phyloP scores from a whole-genome alignment of 1,140 invertebrate species.

The Lineus longissimus region DNA sequence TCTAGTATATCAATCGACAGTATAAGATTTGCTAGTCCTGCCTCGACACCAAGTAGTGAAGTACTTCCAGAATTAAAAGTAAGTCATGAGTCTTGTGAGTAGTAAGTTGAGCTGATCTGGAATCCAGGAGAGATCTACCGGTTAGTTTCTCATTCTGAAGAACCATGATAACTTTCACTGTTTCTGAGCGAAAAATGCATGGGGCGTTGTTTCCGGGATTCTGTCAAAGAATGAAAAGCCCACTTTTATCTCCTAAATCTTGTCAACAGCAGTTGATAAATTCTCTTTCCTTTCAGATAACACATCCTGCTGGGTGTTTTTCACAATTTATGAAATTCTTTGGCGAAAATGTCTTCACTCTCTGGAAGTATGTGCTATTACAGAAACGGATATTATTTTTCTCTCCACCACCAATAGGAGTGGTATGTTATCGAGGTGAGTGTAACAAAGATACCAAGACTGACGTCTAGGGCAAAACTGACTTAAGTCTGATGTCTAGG shows the following conservation, averaged over 20 bases:
- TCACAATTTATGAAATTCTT: conserved; percentile 56
- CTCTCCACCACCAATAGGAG: conserved; percentile 55
- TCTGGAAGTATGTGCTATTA: conserved; percentile 54
- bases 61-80: conserved; percentile 46
- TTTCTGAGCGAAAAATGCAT: too few species aligned
- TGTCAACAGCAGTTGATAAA: too few species aligned
- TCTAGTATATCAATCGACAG: conserved; percentile 11
- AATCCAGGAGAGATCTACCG: neutral
- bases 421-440: conserved; percentile 54
- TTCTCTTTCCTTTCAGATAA: conserved; percentile 42
- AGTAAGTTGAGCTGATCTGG: neutral
- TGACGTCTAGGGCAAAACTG: too few species aligned
- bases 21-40: conserved; percentile 23
- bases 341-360: conserved; percentile 50
- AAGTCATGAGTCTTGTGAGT: neutral
- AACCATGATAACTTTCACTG: neutral
- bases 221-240: too few species aligned
- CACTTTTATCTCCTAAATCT: too few species aligned
- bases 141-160: neutral
- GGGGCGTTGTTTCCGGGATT: too few species aligned
- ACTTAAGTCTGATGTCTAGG: too few species aligned
- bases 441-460: neutral
- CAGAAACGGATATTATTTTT: conserved; percentile 55
- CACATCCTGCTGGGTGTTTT: conserved; percentile 54
- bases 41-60: conserved; percentile 37